Conservation (phyloP, 2,888 invertebrate species). For the Cataglyphis albicans region DNA sequence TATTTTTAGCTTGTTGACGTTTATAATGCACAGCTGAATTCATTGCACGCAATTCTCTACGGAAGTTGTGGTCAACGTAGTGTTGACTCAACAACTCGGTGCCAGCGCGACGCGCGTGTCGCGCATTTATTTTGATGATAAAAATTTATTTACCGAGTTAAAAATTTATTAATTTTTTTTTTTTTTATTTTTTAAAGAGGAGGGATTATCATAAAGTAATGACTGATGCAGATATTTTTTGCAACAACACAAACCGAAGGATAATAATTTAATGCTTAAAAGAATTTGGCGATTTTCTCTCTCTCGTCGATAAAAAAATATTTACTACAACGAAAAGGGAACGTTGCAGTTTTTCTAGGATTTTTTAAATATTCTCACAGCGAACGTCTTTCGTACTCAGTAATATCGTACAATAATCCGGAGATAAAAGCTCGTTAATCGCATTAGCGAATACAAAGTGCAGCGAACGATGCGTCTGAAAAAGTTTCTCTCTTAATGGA, state of each 20-base stretch:
- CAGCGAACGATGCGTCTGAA: slow-evolving; percentile 71
- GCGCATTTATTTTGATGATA: neutral
- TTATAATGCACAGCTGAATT: slow-evolving; percentile 26
- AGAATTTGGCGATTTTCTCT: neutral
- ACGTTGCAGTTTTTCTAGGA: neutral
- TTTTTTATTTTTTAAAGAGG: neutral
- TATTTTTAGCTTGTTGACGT: slow-evolving; percentile 29
- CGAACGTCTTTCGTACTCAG: slow-evolving; percentile 24
- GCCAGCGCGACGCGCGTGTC: slow-evolving; percentile 1
- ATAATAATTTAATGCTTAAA: neutral
- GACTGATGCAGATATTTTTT: neutral
- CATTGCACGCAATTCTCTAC: slow-evolving; percentile 15
- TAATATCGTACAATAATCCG: slow-evolving; percentile 41
- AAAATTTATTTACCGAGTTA: neutral
- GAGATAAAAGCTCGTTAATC: slow-evolving; percentile 80
- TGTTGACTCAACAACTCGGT: slow-evolving; percentile 12
- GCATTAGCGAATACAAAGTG: slow-evolving; percentile 76
- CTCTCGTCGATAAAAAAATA: slow-evolving; percentile 21
- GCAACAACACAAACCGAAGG: neutral
- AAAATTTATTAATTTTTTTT: neutral
- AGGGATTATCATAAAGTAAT: neutral
- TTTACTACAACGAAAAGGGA: neutral
- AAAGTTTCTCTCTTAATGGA: slow-evolving; percentile 50
- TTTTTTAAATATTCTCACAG: slow-evolving; percentile 40
- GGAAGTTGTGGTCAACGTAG: slow-evolving; percentile 30